A percentile compares a stretch with the other conserved stretches of the same genome.
Conservation (phyloP, 2,113 vertebrate species). For the Thomomys bottae region DNA sequence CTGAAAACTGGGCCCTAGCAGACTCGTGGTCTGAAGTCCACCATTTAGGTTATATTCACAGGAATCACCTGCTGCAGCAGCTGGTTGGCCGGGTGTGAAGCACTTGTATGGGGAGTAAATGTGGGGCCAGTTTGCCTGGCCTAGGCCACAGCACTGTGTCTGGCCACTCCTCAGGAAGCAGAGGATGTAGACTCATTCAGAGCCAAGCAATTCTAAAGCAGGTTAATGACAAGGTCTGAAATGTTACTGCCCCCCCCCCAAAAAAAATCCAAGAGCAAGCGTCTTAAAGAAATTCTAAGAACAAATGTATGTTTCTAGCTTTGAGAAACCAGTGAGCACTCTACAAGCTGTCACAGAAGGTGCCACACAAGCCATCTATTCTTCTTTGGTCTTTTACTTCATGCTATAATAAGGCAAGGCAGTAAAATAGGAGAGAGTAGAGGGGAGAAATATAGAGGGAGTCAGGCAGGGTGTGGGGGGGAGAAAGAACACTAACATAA, state of each 20-base stretch:
- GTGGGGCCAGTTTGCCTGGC: no score
- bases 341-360: neutral
- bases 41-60: neutral
- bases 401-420: neutral
- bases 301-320: neutral
- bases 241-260: no score
- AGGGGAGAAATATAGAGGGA: no score
- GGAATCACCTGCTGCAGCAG: no score
- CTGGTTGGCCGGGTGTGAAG: neutral
- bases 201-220: neutral
- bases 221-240: neutral
- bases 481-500: neutral
- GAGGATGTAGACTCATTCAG: conserved; percentile 9
- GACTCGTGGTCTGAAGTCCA: neutral
- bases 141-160: neutral
- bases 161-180: neutral
- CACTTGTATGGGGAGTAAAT: neutral
- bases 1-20: neutral
- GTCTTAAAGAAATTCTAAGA: neutral
- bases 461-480: no score
- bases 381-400: neutral
- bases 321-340: neutral
- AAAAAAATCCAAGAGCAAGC: neutral
- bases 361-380: neutral
- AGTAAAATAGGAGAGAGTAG: neutral